phyloP scores from a whole-genome alignment of 2,888 invertebrate genomes.

The Drosophila mercatorum region DNA sequence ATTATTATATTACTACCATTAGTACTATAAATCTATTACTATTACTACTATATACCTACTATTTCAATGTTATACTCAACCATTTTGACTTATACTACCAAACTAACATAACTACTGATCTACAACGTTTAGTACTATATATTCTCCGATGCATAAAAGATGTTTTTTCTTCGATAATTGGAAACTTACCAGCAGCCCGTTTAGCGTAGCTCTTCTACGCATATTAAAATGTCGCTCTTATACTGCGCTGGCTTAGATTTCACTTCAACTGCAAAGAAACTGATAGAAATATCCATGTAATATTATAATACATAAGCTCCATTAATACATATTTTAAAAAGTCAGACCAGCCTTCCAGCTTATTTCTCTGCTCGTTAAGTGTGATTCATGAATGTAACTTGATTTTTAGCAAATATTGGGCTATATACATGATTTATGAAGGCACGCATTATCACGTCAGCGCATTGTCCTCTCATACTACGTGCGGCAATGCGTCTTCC shows the following conservation, averaged over 20 bases:
- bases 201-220: slow-evolving; percentile 56
- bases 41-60: no score
- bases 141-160: no score
- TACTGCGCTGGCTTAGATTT: neutral
- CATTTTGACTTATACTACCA: no score
- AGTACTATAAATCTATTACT: no score
- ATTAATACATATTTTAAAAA: neutral
- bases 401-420: slow-evolving; percentile 4
- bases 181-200: slow-evolving; percentile 53
- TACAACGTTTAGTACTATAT: no score
- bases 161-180: neutral
- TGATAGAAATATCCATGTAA: neutral
- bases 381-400: neutral
- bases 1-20: neutral
- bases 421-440: slow-evolving; percentile 49
- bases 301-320: no score
- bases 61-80: no score
- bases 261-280: slow-evolving; percentile 11
- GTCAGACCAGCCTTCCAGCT: neutral
- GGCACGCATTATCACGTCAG: slow-evolving; percentile 41
- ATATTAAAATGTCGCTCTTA: slow-evolving; percentile 21
- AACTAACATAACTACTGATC: no score
- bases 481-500: slow-evolving; percentile 38
- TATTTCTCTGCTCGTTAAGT: neutral
- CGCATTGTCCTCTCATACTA: slow-evolving; percentile 53